phyloP scores from a whole-genome alignment of 2,797 vertebrate genomes.

The Taeniopygia guttata region DNA sequence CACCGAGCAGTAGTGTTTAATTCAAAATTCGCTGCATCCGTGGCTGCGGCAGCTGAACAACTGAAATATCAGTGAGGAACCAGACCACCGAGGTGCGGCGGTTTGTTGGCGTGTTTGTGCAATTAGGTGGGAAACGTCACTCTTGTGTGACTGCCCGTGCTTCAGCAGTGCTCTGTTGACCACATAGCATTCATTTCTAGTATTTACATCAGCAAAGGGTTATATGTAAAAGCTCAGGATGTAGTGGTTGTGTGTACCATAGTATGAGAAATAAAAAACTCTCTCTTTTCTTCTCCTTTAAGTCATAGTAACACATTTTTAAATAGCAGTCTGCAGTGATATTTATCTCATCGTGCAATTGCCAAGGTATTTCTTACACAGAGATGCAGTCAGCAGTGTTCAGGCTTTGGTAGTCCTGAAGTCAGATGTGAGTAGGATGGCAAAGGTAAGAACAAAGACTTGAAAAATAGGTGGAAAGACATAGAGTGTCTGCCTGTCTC shows the following conservation, averaged over 20 bases:
- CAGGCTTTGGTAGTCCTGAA: background rate
- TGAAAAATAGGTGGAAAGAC: background rate
- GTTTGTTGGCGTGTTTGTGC: slow-evolving; percentile 55
- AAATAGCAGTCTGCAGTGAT: background rate
- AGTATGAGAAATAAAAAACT: background rate
- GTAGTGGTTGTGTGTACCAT: background rate
- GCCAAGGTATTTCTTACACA: background rate
- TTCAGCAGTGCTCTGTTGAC: background rate
- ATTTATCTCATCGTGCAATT: background rate
- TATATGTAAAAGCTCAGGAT: background rate
- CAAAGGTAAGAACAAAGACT: background rate
- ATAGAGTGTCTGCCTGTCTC: background rate
- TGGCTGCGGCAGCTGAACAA: slow-evolving; percentile 52
- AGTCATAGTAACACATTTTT: background rate
- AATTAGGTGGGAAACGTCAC: slow-evolving; percentile 29
- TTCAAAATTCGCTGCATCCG: slow-evolving; percentile 36
- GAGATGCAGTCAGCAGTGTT: background rate
- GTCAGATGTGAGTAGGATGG: background rate
- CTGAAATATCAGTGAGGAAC: slow-evolving; percentile 64
- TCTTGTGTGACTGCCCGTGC: background rate
- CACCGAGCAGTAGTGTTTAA: slow-evolving; percentile 59
- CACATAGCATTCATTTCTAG: background rate
- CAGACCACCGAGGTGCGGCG: slow-evolving; percentile 39
- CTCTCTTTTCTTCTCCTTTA: background rate
- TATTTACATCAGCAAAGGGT: background rate